Evolutionary conservation across 2,888 invertebrate genomes (phyloP).

Genomic region (Pseudococcus longispinus): DNA sequence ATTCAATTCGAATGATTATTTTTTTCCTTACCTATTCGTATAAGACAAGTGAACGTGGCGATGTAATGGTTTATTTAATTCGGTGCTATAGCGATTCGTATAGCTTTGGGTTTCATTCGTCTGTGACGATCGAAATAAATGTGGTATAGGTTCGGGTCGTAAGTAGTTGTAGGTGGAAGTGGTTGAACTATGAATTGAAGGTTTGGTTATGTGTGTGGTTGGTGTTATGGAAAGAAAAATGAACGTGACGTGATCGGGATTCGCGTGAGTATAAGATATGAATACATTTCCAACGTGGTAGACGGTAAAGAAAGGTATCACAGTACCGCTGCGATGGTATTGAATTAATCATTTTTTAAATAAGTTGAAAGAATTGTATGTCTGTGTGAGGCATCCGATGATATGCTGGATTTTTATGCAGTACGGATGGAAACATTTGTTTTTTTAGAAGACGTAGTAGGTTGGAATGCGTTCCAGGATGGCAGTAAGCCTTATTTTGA

Average conservation of each 20-base stretch:
- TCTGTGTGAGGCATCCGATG: neutral
- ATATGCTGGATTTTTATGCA: neutral
- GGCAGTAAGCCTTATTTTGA: too few species aligned
- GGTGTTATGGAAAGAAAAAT: neutral
- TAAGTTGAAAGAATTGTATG: neutral
- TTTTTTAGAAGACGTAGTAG: neutral
- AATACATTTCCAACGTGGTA: neutral
- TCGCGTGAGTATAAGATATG: neutral
- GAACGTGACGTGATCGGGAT: neutral
- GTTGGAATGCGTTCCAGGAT: too few species aligned
- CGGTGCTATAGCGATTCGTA: neutral
- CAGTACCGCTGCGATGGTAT: neutral
- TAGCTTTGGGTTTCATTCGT: neutral
- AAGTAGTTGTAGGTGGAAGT: neutral
- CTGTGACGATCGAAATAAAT: neutral
- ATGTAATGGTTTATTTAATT: slow-evolving; percentile 1
- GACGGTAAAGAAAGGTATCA: neutral
- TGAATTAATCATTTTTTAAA: neutral
- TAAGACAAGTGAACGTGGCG: neutral
- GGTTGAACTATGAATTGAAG: neutral
- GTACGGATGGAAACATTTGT: neutral
- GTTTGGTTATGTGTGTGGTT: slow-evolving; percentile 11
- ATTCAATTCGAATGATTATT: neutral
- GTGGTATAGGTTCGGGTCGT: neutral
- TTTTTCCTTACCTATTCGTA: neutral